Base-by-base conservation (phyloP, 2,888 invertebrate genomes). In the Cantharis flavilabris region DNA sequence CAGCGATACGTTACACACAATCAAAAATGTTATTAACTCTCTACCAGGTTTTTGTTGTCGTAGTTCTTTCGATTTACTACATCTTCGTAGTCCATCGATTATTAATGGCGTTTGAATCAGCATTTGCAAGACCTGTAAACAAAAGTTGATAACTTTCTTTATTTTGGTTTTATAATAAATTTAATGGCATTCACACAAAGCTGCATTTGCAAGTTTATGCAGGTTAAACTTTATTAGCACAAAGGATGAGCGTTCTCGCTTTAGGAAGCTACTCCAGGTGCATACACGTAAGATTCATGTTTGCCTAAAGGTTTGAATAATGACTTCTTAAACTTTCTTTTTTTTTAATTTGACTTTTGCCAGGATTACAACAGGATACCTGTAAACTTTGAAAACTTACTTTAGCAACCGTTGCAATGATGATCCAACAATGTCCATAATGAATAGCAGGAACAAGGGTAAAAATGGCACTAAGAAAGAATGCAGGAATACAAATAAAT, bases 1-100 rank as follows among this genome's bases (percentile, higher is more conserved):
- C 90, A 94, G 91, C 67, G 93, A 93, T 9, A 95, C 92, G 86
- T 96, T 96, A 81, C 92, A 90, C 75, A 95, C 93, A 20, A 95
- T 90, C 63, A 95, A 89, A 88, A 95, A 95, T 83, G 94, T 95
- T 69, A 95, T 90, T 23, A 94, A 88, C 84, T 95, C 95, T 3
- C 95, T 89, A 3, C 95, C 95, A 0, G 94, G 95, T 85, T 95
- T 95, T 77, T 89, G 88, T 67, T 91, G 90, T 10, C 93, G 91
- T 2, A 93, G 89, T 71, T 91, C 90, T 80, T 90, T 90, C 16
- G 90, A 89, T 86, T 94, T 94, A 83, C 93, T 92, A 86, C 94
- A 94, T n/a, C 95, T 90, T n/a, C 94, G 89, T 63, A 95, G 88
- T 0, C 93, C 94, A 83, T 94, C 94, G 80, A 94, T 91, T 69